Percentiles rank a stretch among this genome's conserved stretches.
Evolutionary conservation across 2,888 invertebrate genomes (phyloP).

Genomic region (Mythimna loreyi): DNA sequence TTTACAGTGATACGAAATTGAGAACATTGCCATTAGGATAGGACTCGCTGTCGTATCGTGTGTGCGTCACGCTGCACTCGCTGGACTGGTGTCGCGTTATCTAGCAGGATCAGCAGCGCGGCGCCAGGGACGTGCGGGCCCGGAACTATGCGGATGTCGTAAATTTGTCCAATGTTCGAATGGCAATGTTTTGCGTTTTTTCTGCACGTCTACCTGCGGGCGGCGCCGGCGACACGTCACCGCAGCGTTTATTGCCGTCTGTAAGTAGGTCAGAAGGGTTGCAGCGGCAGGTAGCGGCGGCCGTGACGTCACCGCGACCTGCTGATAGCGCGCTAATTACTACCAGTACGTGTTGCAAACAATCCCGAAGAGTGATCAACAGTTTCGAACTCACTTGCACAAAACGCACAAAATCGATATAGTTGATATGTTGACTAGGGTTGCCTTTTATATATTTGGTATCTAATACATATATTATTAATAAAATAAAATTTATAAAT

Average conservation of each 20-base stretch:
- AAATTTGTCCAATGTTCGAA: slow-evolving; percentile 48
- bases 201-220: slow-evolving; percentile 45
- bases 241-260: slow-evolving; percentile 49
- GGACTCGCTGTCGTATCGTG: slow-evolving; percentile 2
- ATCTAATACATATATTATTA: too few relatives aligned
- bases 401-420: not conserved
- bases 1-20: too few relatives aligned
- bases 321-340: slow-evolving; percentile 16
- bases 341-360: too few relatives aligned
- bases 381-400: not conserved
- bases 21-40: slow-evolving; percentile 8
- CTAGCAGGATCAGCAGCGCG: slow-evolving; percentile 3
- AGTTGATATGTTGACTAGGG: not conserved
- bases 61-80: not conserved
- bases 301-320: slow-evolving; percentile 34
- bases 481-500: too few relatives aligned
- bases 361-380: too few relatives aligned
- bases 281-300: slow-evolving; percentile 53
- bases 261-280: slow-evolving; percentile 63
- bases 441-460: too few relatives aligned
- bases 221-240: slow-evolving; percentile 59
- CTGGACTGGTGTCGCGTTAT: slow-evolving; percentile 17
- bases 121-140: slow-evolving; percentile 4
- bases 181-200: slow-evolving; percentile 51
- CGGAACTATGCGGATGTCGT: slow-evolving; percentile 55